Base-by-base conservation (phyloP, 92 coral and sea anemone species). In the Porites lobata region DNA sequence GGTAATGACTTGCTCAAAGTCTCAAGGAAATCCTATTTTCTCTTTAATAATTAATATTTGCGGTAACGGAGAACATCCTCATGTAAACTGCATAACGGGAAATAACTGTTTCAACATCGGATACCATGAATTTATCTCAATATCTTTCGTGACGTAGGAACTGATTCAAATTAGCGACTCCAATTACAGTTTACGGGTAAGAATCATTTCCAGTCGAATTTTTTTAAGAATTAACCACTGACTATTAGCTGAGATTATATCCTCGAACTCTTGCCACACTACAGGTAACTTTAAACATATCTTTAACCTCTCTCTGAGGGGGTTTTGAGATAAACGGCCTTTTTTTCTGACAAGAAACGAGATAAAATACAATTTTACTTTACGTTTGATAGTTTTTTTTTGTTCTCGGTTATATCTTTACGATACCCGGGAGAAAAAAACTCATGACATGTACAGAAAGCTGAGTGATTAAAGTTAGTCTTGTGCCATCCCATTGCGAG, bases 11-110 rank as follows among this genome's bases (percentile, higher is more conserved):
- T 59, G 53, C 81, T 13, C 67, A 57, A 54, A 57, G 67, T 29
- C 78, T 15, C 59, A 69, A 59, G 70, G 24, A 59, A 83, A 83
- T 19, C 17, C 29, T 47, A 14, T 73, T 62, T 72, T 20, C 59
- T 19, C 19, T 83, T 83, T 24, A 72, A 83, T 72, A 59, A 83
- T 83, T 72, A 47, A 83, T 83, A 63, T 61, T 59, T 38, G 87
- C 19, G 79, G 19, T 4, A 38, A 13, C 22, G 47, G 7, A 9
- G 65, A 81, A 58, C 38, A 61, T 61, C 69, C 19, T 61, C 51
- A 13, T 54, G 59, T 19, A 57, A 24, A 57, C 29, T 69, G 6
- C 13, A 65, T 20, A 64, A 19, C 12, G 73, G 78, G 57, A 54
- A 72, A 72, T 83, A 50, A 47, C 8, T 1, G 10, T 72, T 58